Evolutionary conservation across 2,113 vertebrate species (phyloP), one percentile per base, ranked within the genome.

Genomic region (Strix uralensis): DNA sequence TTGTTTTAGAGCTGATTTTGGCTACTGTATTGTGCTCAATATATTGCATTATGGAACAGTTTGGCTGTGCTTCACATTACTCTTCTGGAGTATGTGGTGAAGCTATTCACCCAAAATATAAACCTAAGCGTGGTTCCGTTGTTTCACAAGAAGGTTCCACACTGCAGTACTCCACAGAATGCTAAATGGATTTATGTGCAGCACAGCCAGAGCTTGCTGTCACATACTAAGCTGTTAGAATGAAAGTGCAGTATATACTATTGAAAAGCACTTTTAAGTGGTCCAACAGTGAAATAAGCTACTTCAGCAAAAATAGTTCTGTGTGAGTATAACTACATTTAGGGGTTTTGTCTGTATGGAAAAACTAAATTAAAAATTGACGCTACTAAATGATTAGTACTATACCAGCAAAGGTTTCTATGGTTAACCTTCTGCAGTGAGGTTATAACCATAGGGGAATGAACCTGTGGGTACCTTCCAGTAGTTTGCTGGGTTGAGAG

Each of bases 1-100:
- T 97, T 96, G 77, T 92, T 96, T 96, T 86, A 93, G 62, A 80
- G 74, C 78, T 91, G 81, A 78, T 80, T 90, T 94, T 97, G 89
- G 58, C 92, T 70, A 52, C 34, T 10, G 5, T 16, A 44, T 96
- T 91, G 78, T 94, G 78, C 74, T 83, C 71, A 51, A 47, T 91
- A 49, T 58, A 58, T 58, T 89, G 66, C 84, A 70, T 85, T 94
- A 80, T 82, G 84, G 81, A 94, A 90, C 27, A 49, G 32, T 59
- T 72, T 77, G 57, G 13, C 69, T 67, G 49, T 84, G 72, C 61
- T 89, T 86, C 38, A 57, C 18, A 49, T 81, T 49, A 49, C 47
- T 89, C 30, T 26, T 89, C 89, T 62, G 47, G 36, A 90, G 30
- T 67, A 27, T 26, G 62, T 62, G 81, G 70, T 70, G 66, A 79